phyloP scores from a whole-genome alignment of 2,888 invertebrate species.

The Bhutanitis thaidina region DNA sequence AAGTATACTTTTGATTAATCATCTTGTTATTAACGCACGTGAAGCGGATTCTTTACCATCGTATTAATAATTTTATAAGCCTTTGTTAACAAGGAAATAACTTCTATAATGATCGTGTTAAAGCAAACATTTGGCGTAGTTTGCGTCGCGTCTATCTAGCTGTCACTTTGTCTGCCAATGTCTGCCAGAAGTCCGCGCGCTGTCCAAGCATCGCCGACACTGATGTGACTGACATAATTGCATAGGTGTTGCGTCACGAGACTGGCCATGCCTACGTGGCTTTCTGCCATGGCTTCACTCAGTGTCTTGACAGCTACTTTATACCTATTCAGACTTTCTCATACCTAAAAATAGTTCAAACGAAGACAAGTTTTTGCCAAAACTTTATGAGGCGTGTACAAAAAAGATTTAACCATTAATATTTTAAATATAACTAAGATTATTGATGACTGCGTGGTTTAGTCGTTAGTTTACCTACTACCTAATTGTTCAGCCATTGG shows the following conservation, averaged over 20 bases:
- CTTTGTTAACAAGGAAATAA: too few relatives aligned
- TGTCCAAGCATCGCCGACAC: neutral
- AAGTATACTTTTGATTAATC: neutral
- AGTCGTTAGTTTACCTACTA: too few relatives aligned
- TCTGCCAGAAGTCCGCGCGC: neutral
- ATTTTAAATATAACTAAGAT: too few relatives aligned
- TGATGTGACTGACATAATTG: neutral
- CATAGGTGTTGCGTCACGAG: neutral
- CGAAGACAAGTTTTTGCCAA: neutral
- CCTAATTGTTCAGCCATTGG: too few relatives aligned
- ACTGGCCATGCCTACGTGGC: neutral
- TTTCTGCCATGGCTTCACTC: neutral
- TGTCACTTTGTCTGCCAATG: neutral
- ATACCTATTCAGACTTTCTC: neutral
- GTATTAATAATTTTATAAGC: too few relatives aligned
- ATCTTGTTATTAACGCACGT: neutral
- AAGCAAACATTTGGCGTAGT: neutral
- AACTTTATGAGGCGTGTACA: too few relatives aligned
- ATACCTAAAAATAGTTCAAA: neutral
- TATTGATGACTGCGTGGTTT: too few relatives aligned
- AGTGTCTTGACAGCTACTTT: neutral
- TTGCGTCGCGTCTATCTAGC: neutral
- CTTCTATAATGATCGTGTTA: neutral
- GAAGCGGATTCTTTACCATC: neutral
- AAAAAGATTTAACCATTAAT: too few relatives aligned